phyloP scores from a whole-genome alignment of 1,140 invertebrate species.

The Cydia splendana region DNA sequence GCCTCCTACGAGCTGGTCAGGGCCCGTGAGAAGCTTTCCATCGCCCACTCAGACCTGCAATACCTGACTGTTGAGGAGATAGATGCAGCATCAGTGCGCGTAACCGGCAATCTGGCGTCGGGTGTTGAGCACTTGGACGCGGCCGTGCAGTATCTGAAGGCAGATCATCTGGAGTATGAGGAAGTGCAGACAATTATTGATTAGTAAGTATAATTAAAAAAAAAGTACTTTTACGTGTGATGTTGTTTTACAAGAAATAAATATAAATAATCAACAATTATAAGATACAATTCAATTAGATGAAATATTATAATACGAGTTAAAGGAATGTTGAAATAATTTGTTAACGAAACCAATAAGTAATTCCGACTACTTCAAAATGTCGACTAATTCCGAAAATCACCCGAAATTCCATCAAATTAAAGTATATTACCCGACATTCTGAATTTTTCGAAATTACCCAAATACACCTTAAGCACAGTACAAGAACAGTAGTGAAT shows the following conservation, averaged over 20 bases:
- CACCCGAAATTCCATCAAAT: too few species aligned
- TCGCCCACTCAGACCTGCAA: slow-evolving; percentile 33
- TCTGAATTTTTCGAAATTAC: too few species aligned
- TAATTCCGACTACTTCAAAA: too few species aligned
- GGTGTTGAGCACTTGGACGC: slow-evolving; percentile 51
- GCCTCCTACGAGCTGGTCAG: slow-evolving; percentile 59
- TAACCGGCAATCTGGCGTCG: slow-evolving; percentile 45
- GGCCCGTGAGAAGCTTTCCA: slow-evolving; percentile 55
- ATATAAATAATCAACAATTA: not conserved
- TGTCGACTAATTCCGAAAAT: too few species aligned
- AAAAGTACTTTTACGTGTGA: not conserved
- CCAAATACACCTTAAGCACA: too few species aligned
- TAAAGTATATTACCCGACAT: too few species aligned
- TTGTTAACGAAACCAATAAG: too few species aligned
- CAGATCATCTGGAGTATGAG: slow-evolving; percentile 44
- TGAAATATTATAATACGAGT: too few species aligned
- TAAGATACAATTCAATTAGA: too few species aligned
- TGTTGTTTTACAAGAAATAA: not conserved
- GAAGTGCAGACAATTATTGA: slow-evolving; percentile 37
- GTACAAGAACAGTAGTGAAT: too few species aligned
- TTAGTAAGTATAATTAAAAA: slow-evolving; percentile 51
- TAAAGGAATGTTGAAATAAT: too few species aligned
- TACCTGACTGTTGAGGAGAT: slow-evolving; percentile 26
- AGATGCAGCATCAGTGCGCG: slow-evolving; percentile 34
- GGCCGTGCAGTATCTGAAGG: slow-evolving; percentile 53